Evolutionary conservation across 2,797 vertebrate species (phyloP).

Genomic region (Brachyalestes nurse): DNA sequence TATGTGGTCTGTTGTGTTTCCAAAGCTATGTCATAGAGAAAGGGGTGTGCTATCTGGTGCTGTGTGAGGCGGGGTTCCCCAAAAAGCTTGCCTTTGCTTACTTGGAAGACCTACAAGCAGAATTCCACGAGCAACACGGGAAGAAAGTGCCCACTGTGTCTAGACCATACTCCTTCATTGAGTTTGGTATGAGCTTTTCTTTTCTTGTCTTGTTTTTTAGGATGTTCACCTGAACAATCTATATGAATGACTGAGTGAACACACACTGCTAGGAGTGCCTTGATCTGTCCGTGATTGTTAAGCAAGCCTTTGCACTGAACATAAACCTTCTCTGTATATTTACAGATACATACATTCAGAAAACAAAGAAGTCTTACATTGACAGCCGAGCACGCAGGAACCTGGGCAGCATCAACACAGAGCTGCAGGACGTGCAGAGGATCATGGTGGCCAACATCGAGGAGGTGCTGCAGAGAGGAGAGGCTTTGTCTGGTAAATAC

Average conservation of each 20-base stretch:
- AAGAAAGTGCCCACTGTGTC: constrained; percentile 95
- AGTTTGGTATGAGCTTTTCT: constrained; percentile 87
- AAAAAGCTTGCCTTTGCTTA: constrained; percentile 97
- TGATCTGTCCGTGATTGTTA: background rate
- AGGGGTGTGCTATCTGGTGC: constrained; percentile 93
- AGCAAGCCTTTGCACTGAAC: background rate
- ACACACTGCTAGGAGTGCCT: background rate
- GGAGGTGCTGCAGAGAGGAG: constrained; percentile 94
- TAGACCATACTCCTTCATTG: constrained; percentile 97
- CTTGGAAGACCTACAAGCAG: constrained; percentile 93
- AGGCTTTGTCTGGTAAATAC: constrained; percentile 91
- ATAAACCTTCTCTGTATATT: background rate
- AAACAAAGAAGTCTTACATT: constrained; percentile 98
- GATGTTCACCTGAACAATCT: background rate
- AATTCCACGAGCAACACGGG: constrained; percentile 97
- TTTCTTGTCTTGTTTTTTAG: background rate
- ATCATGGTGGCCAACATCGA: constrained; percentile 99
- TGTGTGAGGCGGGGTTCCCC: constrained; percentile 94
- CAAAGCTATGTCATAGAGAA: constrained; percentile 94
- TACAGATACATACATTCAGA: constrained; percentile 98
- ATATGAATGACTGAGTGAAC: background rate
- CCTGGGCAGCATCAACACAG: constrained; percentile 95
- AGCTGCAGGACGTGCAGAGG: constrained; percentile 96
- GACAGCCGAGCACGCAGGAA: constrained; percentile 96
- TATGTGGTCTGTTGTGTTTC: background rate